Percentiles rank a stretch among this genome's conserved stretches.
Evolutionary conservation across 2,113 vertebrate genomes (phyloP).

Genomic region (Tinamus guttatus): DNA sequence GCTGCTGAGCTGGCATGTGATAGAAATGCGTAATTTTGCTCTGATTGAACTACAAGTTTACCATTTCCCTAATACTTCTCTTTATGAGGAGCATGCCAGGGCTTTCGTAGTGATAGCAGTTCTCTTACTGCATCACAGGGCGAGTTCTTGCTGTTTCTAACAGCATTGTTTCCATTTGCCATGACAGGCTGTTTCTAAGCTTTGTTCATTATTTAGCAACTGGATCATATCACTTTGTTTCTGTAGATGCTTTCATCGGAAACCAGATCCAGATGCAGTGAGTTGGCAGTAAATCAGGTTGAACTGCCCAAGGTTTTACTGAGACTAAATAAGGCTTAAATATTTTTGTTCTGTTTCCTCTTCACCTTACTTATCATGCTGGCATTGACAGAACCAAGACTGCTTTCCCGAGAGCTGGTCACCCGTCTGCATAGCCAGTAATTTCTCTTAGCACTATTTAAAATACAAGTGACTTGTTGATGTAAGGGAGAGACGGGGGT

Average conservation of each 20-base stretch:
- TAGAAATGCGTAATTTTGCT: neutral
- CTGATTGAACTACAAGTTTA: neutral
- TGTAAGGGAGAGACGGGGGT: conserved; percentile 24
- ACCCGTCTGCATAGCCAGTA: neutral
- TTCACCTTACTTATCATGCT: conserved; percentile 42
- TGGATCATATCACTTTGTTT: conserved; percentile 59
- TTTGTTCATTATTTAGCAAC: conserved; percentile 39
- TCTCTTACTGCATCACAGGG: neutral
- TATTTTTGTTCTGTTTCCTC: conserved; percentile 63
- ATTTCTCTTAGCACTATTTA: conserved; percentile 49
- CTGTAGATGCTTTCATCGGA: conserved; percentile 46
- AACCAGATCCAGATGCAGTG: conserved; percentile 41
- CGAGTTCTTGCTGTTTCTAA: conserved; percentile 6
- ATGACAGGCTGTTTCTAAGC: conserved; percentile 45
- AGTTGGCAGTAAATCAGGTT: conserved; percentile 45
- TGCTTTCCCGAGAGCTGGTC: conserved; percentile 27
- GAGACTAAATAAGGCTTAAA: conserved; percentile 74
- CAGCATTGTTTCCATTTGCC: conserved; percentile 58
- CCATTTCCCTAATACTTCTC: accelerated
- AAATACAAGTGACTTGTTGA: conserved; percentile 59
- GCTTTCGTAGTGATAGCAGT: neutral
- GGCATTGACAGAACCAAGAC: conserved; percentile 47
- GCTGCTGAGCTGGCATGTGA: neutral
- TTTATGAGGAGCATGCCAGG: neutral
- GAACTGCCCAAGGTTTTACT: conserved; percentile 36